phyloP scores from a whole-genome alignment of 2,113 vertebrate species.

The Illadopsis cleaveri region DNA sequence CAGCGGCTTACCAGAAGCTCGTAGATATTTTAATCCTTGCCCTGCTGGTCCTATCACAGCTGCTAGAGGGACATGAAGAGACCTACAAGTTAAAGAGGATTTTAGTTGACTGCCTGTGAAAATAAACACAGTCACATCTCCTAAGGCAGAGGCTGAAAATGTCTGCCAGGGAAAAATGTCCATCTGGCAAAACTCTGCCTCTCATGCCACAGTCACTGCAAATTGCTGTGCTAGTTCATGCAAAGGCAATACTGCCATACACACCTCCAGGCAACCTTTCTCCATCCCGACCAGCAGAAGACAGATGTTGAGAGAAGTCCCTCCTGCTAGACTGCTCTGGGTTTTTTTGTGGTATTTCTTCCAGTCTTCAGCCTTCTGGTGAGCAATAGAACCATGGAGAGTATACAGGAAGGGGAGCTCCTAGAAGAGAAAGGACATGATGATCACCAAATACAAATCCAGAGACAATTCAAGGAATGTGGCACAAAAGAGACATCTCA shows the following conservation, averaged over 20 bases:
- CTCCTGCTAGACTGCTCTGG: not conserved
- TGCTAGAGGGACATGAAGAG: not conserved
- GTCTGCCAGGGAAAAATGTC: constrained; percentile 23
- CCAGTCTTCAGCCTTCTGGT: not conserved
- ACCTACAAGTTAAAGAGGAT: constrained; percentile 44
- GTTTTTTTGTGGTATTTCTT: not conserved
- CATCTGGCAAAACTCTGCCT: constrained; percentile 25
- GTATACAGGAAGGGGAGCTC: not conserved
- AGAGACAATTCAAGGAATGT: not conserved
- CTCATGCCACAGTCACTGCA: constrained; percentile 7
- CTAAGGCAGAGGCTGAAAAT: constrained; percentile 32
- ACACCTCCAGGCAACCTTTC: not conserved
- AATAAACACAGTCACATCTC: constrained; percentile 7
- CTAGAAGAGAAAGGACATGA: not conserved
- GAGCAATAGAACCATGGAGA: not conserved
- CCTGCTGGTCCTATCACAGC: not conserved
- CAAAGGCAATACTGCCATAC: not conserved
- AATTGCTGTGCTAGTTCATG: constrained; percentile 25
- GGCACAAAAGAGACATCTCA: not conserved
- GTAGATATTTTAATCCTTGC: not conserved
- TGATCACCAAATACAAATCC: not conserved
- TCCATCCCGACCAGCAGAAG: not conserved
- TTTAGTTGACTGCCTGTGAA: constrained; percentile 48
- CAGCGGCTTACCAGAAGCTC: not conserved
- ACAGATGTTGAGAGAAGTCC: constrained; percentile 31